Evolutionary conservation across 2,113 vertebrate genomes (phyloP).

Genomic region (Mastomys natalensis): DNA sequence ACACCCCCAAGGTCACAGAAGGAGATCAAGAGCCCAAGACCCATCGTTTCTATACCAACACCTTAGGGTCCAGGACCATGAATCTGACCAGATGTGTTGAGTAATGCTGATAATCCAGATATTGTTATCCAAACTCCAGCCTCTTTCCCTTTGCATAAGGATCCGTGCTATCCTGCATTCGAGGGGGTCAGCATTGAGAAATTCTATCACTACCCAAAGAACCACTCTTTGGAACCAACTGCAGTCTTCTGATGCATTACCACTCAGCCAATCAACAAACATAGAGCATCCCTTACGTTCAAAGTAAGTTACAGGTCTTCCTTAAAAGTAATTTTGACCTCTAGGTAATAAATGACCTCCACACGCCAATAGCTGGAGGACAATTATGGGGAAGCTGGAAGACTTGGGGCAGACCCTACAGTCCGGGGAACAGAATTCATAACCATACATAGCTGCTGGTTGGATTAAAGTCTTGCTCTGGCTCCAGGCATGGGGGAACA

Average conservation of each 20-base stretch:
- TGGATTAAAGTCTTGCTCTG: background rate
- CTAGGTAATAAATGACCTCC: background rate
- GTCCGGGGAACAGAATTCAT: background rate
- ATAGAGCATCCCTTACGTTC: background rate
- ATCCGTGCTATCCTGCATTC: background rate
- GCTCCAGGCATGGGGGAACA: background rate
- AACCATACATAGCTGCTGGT: too few relatives aligned
- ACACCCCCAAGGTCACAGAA: conserved; percentile 36
- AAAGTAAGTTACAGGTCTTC: background rate
- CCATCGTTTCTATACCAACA: background rate
- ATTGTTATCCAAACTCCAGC: background rate
- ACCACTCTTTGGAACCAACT: background rate
- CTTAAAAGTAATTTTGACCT: conserved; percentile 6
- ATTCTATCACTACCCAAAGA: background rate
- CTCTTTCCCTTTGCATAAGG: background rate
- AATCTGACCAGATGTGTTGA: background rate
- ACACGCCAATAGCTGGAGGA: background rate
- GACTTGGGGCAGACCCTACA: background rate
- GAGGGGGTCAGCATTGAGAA: background rate
- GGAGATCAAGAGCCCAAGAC: background rate
- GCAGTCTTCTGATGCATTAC: background rate
- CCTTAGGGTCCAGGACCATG: background rate
- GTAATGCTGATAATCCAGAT: background rate
- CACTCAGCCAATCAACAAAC: conserved; percentile 38
- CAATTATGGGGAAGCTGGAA: fast-evolving